Conservation (phyloP, 2,888 invertebrate genomes). For the Aphidius colemani region DNA sequence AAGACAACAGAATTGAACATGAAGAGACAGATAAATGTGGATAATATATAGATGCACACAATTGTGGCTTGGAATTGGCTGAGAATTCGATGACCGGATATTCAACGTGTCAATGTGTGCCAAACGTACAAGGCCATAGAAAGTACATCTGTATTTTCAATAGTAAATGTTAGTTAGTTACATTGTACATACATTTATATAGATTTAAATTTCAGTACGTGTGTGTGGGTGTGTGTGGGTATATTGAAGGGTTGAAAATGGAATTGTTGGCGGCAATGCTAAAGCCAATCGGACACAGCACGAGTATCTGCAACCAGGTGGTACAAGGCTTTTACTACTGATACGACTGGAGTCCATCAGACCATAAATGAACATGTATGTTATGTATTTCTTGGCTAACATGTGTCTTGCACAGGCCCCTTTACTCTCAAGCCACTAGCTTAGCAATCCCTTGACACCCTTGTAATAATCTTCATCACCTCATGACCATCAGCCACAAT, state of each 20-base stretch:
- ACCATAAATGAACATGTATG: conserved; percentile 5
- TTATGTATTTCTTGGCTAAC: conserved; percentile 2
- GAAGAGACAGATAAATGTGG: not conserved
- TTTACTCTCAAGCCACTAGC: conserved; percentile 4
- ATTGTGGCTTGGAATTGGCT: conserved; percentile 21
- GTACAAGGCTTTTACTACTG: not conserved
- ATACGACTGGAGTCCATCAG: not conserved
- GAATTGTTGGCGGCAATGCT: conserved; percentile 1
- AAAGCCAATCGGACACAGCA: conserved; percentile 15
- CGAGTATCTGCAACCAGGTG: conserved; percentile 8
- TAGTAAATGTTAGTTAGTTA: conserved; percentile 18
- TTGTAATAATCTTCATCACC: conserved; percentile 7
- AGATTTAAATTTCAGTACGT: too few species aligned
- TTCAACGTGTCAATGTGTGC: conserved; percentile 24
- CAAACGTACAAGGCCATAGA: conserved; percentile 2
- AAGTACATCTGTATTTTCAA: conserved; percentile 19
- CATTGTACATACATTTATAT: not conserved
- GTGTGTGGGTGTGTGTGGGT: too few species aligned
- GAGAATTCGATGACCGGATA: conserved; percentile 25
- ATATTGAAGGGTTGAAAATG: too few species aligned
- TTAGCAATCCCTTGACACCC: too few species aligned
- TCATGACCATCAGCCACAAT: conserved; percentile 1
- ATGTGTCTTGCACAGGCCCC: not conserved
- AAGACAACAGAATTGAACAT: not conserved
- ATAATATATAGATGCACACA: conserved; percentile 12